These are phyloP conservation scores for Labeo catla DNA, from an alignment of 2,113 vertebrate species.

Conservation along the genomic window DNA sequence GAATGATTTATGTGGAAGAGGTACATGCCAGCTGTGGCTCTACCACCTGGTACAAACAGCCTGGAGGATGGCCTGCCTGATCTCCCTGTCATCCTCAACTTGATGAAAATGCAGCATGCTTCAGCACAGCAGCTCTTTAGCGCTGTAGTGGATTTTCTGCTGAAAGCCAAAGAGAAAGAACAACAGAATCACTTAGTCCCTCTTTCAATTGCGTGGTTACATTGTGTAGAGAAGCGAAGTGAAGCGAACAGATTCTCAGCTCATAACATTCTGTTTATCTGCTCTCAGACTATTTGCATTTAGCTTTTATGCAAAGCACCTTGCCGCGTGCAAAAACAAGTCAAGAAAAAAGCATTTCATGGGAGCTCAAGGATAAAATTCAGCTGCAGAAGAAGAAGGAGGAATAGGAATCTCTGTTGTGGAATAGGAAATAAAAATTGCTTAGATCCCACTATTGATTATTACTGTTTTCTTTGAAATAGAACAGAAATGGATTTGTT, in stretches of 20 bases:
- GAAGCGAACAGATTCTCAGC: background rate
- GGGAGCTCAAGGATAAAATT: background rate
- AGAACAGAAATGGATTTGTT: background rate
- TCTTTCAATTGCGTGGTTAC: conserved; percentile 20
- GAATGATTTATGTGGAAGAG: conserved; percentile 34
- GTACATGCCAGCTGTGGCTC: conserved; percentile 38
- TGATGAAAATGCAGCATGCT: conserved; percentile 28
- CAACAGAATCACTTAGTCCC: conserved; percentile 31
- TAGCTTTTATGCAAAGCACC: background rate
- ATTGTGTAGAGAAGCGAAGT: conserved; percentile 4
- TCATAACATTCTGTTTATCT: conserved; percentile 23
- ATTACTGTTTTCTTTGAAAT: background rate
- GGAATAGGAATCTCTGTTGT: background rate
- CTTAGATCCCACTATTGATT: background rate
- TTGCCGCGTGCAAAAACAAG: background rate
- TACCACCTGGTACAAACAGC: conserved; percentile 41
- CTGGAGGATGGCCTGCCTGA: conserved; percentile 41
- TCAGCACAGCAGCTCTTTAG: conserved; percentile 31
- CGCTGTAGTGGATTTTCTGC: conserved; percentile 5
- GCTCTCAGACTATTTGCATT: conserved; percentile 13
- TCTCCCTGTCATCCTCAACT: conserved; percentile 35
- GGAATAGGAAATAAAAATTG: background rate
- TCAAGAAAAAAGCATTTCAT: conserved; percentile 3
- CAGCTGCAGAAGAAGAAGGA: background rate
- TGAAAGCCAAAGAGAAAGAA: conserved; percentile 11